Evolutionary conservation across 2,797 vertebrate genomes (phyloP), one percentile per base, ranked within the genome.

Genomic region (Xenops minutus): DNA sequence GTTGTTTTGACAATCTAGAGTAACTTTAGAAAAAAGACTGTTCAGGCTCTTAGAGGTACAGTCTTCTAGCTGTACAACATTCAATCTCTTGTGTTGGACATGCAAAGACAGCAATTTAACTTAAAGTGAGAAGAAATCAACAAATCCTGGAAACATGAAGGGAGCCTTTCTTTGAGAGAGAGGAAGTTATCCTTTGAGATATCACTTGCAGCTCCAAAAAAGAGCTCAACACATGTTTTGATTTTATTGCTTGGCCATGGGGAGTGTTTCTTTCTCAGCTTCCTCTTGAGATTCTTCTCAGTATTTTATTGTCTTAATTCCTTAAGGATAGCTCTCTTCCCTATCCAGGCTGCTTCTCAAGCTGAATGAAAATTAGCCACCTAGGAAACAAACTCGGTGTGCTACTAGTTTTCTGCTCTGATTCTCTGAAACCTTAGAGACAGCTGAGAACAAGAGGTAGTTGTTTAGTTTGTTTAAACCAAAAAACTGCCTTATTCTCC

Each of bases 361-460:
- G 44, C 78, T 85, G 67, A 48, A 79, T 82, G 67, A 89, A 92
- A 95, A 96, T 96, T 92, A 95, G 73, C 95, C 91, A 93, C 91
- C 89, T 89, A 92, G 94, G 95, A 94, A 94, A 96, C 61, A 89
- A 85, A 88, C 30, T 39, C 23, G 3, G 18, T 4, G 2, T 85
- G 78, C 27, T 79, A n/a, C 82, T 73, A 46, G 62, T 81, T 92
- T 96, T 96, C 91, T 92, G 77, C 89, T 88, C 95, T 86, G 74
- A 91, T 95, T 93, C 59, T 86, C 59, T 52, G 44, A 90, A 93
- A 76, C 44, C 55, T 85, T 76, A 80, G 54, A 87, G 77, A 87
- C 6, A 73, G 39, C 19, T 14, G 34, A 81, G 39, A 69, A 72
- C 79, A 29, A 92, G 67, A 77, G 1, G 32, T 29, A 78, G 41